phyloP scores from a whole-genome alignment of 2,797 vertebrate species.

The Momotus momota region DNA sequence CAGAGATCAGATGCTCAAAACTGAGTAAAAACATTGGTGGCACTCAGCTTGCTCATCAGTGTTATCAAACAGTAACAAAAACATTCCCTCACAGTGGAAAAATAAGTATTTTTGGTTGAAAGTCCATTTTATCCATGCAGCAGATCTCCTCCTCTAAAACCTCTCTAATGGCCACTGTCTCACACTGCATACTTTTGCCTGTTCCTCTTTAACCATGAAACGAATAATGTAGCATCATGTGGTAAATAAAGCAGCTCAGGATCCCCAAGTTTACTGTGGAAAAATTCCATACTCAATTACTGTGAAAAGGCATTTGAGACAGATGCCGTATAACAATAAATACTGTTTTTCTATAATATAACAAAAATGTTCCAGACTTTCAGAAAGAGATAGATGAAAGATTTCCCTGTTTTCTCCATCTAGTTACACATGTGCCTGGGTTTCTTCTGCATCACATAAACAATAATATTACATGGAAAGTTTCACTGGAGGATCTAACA shows the following conservation, averaged over 20 bases:
- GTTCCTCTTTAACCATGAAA: not conserved
- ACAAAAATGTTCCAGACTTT: not conserved
- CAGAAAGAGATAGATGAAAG: not conserved
- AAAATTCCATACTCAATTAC: not conserved
- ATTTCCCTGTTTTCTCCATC: not conserved
- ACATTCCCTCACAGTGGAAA: not conserved
- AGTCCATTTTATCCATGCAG: not conserved
- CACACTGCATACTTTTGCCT: not conserved
- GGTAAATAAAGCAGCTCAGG: not conserved
- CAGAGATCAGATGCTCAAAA: not conserved
- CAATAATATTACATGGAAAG: not conserved
- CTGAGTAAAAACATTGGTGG: not conserved
- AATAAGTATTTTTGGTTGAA: not conserved
- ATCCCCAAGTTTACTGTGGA: not conserved
- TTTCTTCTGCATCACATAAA: not conserved
- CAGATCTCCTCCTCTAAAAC: not conserved
- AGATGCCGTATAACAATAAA: not conserved
- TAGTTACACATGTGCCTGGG: not conserved
- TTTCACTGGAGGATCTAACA: not conserved
- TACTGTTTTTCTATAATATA: not conserved
- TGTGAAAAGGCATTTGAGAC: not conserved
- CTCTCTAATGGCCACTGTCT: not conserved
- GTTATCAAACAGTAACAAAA: not conserved
- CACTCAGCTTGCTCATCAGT: accelerated
- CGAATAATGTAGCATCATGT: not conserved